Evolutionary conservation across 1,140 invertebrate species (phyloP).

Genomic region (Anastatus disparis): DNA sequence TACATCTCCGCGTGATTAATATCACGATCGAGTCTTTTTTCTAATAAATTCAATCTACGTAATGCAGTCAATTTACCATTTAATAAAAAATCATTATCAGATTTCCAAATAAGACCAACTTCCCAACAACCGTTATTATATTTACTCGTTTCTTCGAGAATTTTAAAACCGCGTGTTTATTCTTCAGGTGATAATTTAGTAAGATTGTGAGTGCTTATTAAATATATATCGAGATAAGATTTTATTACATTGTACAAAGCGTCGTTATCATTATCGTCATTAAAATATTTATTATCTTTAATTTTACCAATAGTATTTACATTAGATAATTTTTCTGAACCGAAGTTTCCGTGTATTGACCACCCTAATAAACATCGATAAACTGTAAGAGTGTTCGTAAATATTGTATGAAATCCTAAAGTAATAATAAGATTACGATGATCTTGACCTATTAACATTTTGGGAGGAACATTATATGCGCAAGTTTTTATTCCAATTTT

Average conservation of each 20-base stretch:
- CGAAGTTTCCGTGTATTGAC: neutral
- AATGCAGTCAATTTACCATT: conserved; percentile 18
- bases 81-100: neutral
- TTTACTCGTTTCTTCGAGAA: neutral
- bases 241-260: neutral
- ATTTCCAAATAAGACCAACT: conserved; percentile 42
- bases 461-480: too few species aligned
- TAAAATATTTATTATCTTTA: neutral
- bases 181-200: neutral
- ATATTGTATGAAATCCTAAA: neutral
- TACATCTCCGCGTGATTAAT: conserved; percentile 11
- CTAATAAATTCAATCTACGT: conserved; percentile 12
- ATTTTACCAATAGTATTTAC: neutral
- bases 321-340: neutral
- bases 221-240: neutral
- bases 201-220: neutral
- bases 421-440: conserved; percentile 21
- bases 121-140: conserved; percentile 22
- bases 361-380: conserved; percentile 15
- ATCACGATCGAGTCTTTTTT: conserved; percentile 37
- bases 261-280: too few species aligned
- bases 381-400: neutral
- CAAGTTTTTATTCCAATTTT: too few species aligned
- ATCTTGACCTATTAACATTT: conserved; percentile 32
- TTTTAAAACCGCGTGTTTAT: neutral